These are phyloP conservation scores for Pangasius krempfi DNA, from an alignment of 2,797 vertebrate genomes.

Conservation along the genomic window DNA sequence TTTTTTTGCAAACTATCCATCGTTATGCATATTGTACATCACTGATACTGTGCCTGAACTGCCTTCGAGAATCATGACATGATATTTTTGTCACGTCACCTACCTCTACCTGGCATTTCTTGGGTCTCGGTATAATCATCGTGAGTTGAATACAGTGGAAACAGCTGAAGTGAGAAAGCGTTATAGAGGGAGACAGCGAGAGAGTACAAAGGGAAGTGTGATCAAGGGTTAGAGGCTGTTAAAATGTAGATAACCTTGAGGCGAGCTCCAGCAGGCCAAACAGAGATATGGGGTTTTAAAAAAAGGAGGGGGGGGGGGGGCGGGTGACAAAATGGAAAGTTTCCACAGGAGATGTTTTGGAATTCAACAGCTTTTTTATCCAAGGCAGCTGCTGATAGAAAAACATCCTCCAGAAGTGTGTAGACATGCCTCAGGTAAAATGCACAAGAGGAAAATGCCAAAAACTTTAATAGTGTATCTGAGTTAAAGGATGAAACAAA, in stretches of 20 bases:
- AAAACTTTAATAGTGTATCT: not conserved
- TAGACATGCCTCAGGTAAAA: not conserved
- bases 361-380: not conserved
- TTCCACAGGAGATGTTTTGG: constrained; percentile 6
- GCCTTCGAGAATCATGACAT: too few species aligned
- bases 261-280: constrained; percentile 29
- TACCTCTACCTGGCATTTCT: not conserved
- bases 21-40: not conserved
- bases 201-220: not conserved
- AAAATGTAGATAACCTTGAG: constrained; percentile 34
- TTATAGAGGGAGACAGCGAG: not conserved
- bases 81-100: too few species aligned
- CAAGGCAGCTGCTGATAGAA: not conserved
- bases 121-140: not conserved
- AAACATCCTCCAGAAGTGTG: not conserved
- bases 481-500: not conserved
- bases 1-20: not conserved
- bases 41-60: not conserved
- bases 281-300: not conserved
- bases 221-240: constrained; percentile 15
- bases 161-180: not conserved
- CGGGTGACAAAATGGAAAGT: not conserved
- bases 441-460: not conserved
- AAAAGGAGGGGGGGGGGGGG: not conserved
- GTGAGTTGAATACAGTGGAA: not conserved